Conservation (phyloP, 1,140 invertebrate species). For the Drosophila pachea region DNA sequence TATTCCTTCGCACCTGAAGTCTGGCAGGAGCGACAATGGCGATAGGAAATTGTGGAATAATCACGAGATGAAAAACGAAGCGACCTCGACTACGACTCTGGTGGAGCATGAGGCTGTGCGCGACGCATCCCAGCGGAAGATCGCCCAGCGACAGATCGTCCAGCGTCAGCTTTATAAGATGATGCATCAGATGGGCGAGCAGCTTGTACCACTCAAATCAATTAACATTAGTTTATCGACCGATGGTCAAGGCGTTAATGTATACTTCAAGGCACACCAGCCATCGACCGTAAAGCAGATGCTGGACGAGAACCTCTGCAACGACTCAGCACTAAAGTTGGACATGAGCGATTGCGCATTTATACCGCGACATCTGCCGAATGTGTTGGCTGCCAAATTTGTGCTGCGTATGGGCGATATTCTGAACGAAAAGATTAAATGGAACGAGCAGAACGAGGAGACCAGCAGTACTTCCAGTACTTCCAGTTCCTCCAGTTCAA, state of each 20-base stretch:
- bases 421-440: constrained; percentile 27
- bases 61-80: constrained; percentile 16
- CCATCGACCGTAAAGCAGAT: constrained; percentile 14
- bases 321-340: constrained; percentile 17
- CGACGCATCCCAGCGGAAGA: constrained; percentile 22
- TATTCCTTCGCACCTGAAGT: constrained; percentile 18
- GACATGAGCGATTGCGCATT: constrained; percentile 22
- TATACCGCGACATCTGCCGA: constrained; percentile 30
- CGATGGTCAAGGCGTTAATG: constrained; percentile 37
- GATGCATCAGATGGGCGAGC: constrained; percentile 33
- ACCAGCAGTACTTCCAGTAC: not conserved
- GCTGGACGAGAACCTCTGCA: constrained; percentile 16
- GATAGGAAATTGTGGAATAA: not conserved
- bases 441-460: constrained; percentile 1
- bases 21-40: not conserved
- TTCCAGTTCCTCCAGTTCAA: not conserved
- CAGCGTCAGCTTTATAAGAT: constrained; percentile 31
- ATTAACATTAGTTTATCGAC: constrained; percentile 26
- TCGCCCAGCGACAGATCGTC: constrained; percentile 19
- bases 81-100: constrained; percentile 27
- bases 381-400: constrained; percentile 36
- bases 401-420: constrained; percentile 34
- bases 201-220: constrained; percentile 23
- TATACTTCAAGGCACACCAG: constrained; percentile 20
- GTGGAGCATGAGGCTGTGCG: not conserved